phyloP scores from a whole-genome alignment of 1,140 invertebrate species.

The roundworm (Caenorhabditis elegans) region WBcel235 BX284606.5:2595501-2596000 shows the following conservation, averaged over 20 bases:
- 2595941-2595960: too few relatives aligned
- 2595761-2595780: background rate
- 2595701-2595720: background rate
- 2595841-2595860: too few relatives aligned
- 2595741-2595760: background rate
- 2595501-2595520: background rate
- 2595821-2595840: too few relatives aligned
- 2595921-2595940: too few relatives aligned
- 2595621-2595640: background rate
- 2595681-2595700: background rate
- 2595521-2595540: conserved; percentile 7
- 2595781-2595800: background rate
- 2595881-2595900: too few relatives aligned
- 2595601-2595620: background rate
- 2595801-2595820: too few relatives aligned
- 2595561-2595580: background rate
- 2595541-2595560: background rate
- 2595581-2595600: background rate
- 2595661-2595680: background rate
- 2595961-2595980: too few relatives aligned
- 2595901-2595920: too few relatives aligned
- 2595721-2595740: conserved; percentile 3
- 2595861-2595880: too few relatives aligned
- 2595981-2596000: too few relatives aligned
- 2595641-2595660: background rate